A percentile compares a stretch with the other conserved stretches of the same genome.
Conservation (phyloP, 1,140 invertebrate genomes). For the Zophobas atratus region DNA sequence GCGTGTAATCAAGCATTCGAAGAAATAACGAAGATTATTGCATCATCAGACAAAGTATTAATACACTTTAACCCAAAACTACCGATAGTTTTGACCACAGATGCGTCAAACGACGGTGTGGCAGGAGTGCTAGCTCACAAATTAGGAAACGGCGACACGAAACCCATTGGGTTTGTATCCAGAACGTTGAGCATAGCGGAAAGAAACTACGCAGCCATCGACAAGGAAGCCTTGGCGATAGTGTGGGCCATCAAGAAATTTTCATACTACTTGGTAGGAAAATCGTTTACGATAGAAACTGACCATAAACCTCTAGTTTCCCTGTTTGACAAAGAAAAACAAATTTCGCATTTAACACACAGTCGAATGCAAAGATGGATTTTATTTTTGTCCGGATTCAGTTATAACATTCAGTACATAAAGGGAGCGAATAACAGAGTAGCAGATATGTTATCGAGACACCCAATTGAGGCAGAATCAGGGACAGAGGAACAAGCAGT, state of each 20-base stretch:
- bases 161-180: conserved; percentile 68
- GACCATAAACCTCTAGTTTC: conserved; percentile 64
- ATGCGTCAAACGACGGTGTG: conserved; percentile 58
- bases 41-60: conserved; percentile 53
- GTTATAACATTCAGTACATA: conserved; percentile 64
- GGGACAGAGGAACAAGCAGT: too few species aligned
- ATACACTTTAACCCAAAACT: conserved; percentile 48
- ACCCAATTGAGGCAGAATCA: too few species aligned
- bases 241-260: too few species aligned
- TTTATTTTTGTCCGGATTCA: conserved; percentile 62
- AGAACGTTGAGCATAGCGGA: conserved; percentile 67
- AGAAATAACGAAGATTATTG: conserved; percentile 59
- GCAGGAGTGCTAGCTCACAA: conserved; percentile 59
- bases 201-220: conserved; percentile 56
- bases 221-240: too few species aligned
- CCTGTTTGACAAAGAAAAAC: conserved; percentile 66
- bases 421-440: not conserved
- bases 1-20: conserved; percentile 56
- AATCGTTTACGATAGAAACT: conserved; percentile 68
- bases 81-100: conserved; percentile 56
- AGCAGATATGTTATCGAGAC: conserved; percentile 40
- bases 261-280: too few species aligned
- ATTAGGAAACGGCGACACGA: conserved; percentile 63
- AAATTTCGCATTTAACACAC: too few species aligned
- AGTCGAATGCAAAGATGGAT: conserved; percentile 57